Evolutionary conservation across 2,888 invertebrate species (phyloP).

Genomic region (Elmis aenea): DNA sequence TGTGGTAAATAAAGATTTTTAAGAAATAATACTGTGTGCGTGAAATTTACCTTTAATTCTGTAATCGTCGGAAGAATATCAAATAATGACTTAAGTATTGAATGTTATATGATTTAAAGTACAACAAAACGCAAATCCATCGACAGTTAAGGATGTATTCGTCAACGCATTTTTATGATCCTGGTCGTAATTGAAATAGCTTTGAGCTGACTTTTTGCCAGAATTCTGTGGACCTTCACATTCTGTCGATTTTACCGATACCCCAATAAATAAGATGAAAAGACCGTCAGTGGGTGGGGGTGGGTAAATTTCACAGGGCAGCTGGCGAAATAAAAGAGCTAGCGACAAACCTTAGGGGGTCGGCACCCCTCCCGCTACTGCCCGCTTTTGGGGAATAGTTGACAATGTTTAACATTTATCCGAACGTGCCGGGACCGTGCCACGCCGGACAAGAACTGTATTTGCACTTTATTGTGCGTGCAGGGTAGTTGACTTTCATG

Average conservation of each 20-base stretch:
- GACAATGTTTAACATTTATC: conserved; percentile 48
- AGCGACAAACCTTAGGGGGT: conserved; percentile 46
- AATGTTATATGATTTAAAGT: too few relatives aligned
- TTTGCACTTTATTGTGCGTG: conserved; percentile 16
- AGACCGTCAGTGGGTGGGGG: conserved; percentile 42
- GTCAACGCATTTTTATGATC: too few relatives aligned
- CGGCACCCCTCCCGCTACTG: conserved; percentile 42
- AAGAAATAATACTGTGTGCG: too few relatives aligned
- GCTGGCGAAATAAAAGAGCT: conserved; percentile 48
- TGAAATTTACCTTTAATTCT: too few relatives aligned
- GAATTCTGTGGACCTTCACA: conserved; percentile 31
- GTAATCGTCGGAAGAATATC: too few relatives aligned
- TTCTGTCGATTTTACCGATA: conserved; percentile 35
- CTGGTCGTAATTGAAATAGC: too few relatives aligned
- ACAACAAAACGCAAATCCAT: too few relatives aligned
- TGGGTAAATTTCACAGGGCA: conserved; percentile 46
- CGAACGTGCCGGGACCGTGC: conserved; percentile 43
- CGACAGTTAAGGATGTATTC: too few relatives aligned
- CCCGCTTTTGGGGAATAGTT: conserved; percentile 41
- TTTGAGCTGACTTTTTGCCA: too few relatives aligned
- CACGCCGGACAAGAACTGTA: conserved; percentile 32
- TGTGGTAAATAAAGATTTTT: too few relatives aligned
- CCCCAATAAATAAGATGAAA: conserved; percentile 46
- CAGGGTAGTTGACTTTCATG: conserved; percentile 11
- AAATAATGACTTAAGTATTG: too few relatives aligned